phyloP scores from a whole-genome alignment of 2,113 vertebrate species.

The Lates calcarifer region DNA sequence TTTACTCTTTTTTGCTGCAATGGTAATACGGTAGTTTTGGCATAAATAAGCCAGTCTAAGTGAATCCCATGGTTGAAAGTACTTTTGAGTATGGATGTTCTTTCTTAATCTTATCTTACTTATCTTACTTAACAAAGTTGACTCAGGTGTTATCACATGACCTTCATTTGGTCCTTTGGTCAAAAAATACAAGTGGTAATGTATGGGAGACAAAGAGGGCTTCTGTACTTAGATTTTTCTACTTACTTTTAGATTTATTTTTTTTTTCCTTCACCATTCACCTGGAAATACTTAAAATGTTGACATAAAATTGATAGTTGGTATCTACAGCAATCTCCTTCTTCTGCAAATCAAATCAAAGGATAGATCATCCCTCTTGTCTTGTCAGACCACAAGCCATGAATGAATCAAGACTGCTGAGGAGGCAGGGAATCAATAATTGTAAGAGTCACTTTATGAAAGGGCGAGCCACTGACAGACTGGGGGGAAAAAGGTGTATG shows the following conservation, averaged over 20 bases:
- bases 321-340: conserved; percentile 19
- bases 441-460: conserved; percentile 49
- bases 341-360: conserved; percentile 46
- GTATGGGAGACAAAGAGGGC: background rate
- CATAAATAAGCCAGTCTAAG: background rate
- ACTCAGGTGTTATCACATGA: conserved; percentile 12
- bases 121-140: background rate
- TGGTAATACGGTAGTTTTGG: background rate
- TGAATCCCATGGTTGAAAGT: background rate
- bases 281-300: conserved; percentile 9
- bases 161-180: background rate
- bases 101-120: background rate
- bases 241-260: no score
- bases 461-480: background rate
- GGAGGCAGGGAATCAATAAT: conserved; percentile 54
- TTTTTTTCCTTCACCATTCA: background rate
- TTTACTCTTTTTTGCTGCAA: background rate
- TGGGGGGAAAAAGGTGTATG: conserved; percentile 8
- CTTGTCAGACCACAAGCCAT: conserved; percentile 40
- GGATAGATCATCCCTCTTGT: conserved; percentile 38
- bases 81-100: background rate
- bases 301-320: conserved; percentile 22
- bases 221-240: background rate
- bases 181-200: background rate
- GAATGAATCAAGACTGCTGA: conserved; percentile 37